Conservation (phyloP, 2,113 vertebrate species). For the Macroglossus sobrinus region DNA sequence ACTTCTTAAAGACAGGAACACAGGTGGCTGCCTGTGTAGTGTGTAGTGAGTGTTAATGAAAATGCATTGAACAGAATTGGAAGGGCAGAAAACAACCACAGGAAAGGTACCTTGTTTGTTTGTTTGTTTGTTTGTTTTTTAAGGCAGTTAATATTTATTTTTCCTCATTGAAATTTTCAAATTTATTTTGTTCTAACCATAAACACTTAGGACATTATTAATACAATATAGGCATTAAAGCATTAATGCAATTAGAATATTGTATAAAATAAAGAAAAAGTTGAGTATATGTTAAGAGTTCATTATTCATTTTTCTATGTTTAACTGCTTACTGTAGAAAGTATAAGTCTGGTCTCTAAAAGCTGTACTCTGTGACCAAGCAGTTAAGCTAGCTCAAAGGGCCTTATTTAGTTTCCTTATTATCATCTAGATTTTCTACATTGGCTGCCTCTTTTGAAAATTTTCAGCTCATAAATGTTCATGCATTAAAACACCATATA, state of each 20-base stretch:
- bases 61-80: background rate
- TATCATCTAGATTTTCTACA: background rate
- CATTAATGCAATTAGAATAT: background rate
- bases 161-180: background rate
- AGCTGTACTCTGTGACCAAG: background rate
- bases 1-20: conserved; percentile 25
- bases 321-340: background rate
- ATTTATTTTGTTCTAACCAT: background rate
- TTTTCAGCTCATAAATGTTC: background rate
- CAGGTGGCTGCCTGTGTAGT: conserved; percentile 51
- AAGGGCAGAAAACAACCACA: background rate
- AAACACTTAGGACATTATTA: background rate
- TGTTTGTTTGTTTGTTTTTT: background rate
- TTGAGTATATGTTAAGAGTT: background rate
- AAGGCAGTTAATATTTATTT: background rate
- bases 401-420: background rate
- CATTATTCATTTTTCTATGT: background rate
- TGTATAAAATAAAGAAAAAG: background rate
- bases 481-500: background rate
- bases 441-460: background rate
- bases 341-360: background rate
- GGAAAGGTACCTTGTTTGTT: background rate
- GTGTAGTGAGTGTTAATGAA: conserved; percentile 5
- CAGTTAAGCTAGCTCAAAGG: background rate
- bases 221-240: background rate